Percentiles rank a stretch among this genome's conserved stretches.
Conservation (phyloP, 2,797 vertebrate genomes). For the Sciaenops ocellatus region DNA sequence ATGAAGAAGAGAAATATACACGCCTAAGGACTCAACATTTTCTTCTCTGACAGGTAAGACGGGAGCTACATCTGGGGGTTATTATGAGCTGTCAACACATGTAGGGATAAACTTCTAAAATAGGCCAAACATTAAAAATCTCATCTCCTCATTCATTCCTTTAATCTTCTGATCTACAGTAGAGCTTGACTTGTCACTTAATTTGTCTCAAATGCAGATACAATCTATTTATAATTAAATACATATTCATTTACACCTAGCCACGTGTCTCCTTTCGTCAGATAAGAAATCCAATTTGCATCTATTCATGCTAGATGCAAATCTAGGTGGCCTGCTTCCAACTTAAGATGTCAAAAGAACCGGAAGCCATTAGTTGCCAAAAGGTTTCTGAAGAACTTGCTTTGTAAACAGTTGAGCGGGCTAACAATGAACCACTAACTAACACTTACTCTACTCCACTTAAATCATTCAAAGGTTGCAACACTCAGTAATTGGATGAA, state of each 20-base stretch:
- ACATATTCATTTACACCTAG: slow-evolving; percentile 13
- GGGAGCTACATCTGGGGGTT: slow-evolving; percentile 15
- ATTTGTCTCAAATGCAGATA: slow-evolving; percentile 12
- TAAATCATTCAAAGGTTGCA: background rate
- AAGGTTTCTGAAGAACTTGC: background rate
- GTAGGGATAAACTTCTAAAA: background rate
- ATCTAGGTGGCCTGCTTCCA: background rate
- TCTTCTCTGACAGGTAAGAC: slow-evolving; percentile 39
- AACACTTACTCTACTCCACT: background rate
- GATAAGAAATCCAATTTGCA: slow-evolving; percentile 41
- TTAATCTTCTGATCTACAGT: slow-evolving; percentile 6
- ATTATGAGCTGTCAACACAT: slow-evolving; percentile 24
- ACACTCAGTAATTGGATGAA: background rate
- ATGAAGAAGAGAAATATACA: slow-evolving; percentile 48
- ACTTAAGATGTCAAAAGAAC: background rate
- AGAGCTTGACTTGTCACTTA: background rate
- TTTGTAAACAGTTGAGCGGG: background rate
- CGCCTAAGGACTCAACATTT: slow-evolving; percentile 26
- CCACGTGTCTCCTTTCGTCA: slow-evolving; percentile 9
- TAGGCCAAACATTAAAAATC: background rate
- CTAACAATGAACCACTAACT: background rate
- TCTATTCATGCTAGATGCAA: slow-evolving; percentile 19
- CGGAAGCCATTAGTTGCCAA: background rate
- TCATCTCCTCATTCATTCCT: background rate
- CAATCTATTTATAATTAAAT: slow-evolving; percentile 15